phyloP scores from a whole-genome alignment of 1,140 invertebrate species.

The Sarcophaga bullata region DNA sequence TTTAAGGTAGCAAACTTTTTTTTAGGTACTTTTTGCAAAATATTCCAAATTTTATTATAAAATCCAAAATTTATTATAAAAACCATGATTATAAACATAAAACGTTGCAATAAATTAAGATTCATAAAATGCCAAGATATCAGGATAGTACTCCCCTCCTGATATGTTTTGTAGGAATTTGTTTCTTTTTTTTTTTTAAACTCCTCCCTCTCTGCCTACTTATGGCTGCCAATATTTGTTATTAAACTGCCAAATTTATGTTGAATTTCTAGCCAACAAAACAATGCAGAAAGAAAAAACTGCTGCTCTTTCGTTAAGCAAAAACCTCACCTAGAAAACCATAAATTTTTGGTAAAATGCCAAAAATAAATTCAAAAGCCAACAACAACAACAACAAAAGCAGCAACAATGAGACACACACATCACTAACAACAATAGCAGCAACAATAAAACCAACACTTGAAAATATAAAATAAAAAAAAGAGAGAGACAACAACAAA shows the following conservation, averaged over 20 bases:
- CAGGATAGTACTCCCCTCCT: too few species aligned
- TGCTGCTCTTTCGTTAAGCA: neutral
- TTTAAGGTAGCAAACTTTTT: too few species aligned
- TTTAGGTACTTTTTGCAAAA: too few species aligned
- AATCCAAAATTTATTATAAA: too few species aligned
- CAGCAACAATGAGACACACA: neutral
- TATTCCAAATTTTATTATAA: too few species aligned
- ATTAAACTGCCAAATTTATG: too few species aligned
- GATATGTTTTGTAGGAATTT: neutral
- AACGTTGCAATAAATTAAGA: too few species aligned
- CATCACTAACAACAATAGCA: neutral
- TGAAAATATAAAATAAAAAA: neutral
- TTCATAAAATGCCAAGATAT: too few species aligned
- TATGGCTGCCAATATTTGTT: neutral
- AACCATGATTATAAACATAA: too few species aligned
- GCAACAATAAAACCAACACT: conserved; percentile 10
- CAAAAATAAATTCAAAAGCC: conserved; percentile 11
- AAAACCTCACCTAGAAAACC: conserved; percentile 7
- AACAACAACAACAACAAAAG: neutral
- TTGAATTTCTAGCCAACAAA: neutral
- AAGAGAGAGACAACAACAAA: neutral
- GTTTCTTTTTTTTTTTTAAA: neutral
- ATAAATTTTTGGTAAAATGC: conserved; percentile 26
- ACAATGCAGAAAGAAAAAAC: neutral
- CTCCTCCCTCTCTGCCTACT: neutral